Evolutionary conservation across 2,113 vertebrate species (phyloP).

Genomic region (Calonectris borealis): DNA sequence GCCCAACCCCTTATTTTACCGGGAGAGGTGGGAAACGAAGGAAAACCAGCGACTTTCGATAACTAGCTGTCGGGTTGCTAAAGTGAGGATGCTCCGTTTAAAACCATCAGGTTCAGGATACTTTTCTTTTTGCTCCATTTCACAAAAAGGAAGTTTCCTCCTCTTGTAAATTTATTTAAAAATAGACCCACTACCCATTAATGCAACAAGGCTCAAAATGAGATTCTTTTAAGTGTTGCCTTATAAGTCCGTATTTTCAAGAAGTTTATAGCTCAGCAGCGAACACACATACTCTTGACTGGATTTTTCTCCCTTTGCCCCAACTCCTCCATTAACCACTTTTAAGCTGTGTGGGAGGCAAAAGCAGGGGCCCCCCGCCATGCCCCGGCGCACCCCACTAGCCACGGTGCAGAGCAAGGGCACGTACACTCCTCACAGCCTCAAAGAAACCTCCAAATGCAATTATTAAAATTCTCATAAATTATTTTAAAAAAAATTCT

Average conservation of each 20-base stretch:
- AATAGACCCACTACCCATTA: slow-evolving; percentile 8
- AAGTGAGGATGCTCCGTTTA: background rate
- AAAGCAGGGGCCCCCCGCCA: background rate
- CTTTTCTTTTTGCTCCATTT: background rate
- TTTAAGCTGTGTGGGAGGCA: background rate
- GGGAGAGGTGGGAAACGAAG: background rate
- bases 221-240: slow-evolving; percentile 9
- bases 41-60: background rate
- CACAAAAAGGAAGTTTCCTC: background rate
- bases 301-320: background rate
- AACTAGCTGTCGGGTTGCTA: background rate
- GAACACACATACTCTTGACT: background rate
- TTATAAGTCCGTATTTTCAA: slow-evolving; percentile 46
- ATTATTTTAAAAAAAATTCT: no score
- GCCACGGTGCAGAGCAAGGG: background rate
- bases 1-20: background rate
- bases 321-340: background rate
- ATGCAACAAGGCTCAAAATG: slow-evolving; percentile 1
- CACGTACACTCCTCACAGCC: background rate
- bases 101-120: background rate
- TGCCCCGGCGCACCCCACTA: background rate
- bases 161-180: background rate
- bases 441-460: background rate
- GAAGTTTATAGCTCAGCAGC: background rate
- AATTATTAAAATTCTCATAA: background rate